A percentile compares a stretch with the other conserved stretches of the same genome.
Evolutionary conservation across 2,113 vertebrate species (phyloP).

Genomic region (Hystrix cristata): DNA sequence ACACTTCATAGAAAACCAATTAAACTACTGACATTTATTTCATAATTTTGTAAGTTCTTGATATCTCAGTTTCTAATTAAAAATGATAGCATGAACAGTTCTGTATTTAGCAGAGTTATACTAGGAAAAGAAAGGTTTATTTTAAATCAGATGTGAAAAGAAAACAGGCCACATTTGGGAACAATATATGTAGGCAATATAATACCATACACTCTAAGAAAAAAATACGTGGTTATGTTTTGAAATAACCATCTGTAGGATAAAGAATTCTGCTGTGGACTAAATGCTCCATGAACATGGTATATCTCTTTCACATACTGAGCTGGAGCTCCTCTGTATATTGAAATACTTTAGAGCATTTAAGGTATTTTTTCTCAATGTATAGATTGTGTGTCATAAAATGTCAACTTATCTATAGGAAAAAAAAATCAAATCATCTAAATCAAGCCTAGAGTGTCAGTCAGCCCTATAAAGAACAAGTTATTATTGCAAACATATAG

Average conservation of each 20-base stretch:
- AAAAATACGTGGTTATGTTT: neutral
- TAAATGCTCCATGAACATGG: neutral
- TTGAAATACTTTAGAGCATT: neutral
- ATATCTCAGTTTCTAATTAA: slow-evolving; percentile 18
- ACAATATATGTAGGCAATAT: neutral
- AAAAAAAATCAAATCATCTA: neutral
- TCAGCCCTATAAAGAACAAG: neutral
- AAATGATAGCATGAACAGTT: slow-evolving; percentile 24
- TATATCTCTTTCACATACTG: neutral
- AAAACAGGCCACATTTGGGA: neutral
- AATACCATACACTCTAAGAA: neutral
- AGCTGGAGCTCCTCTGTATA: neutral
- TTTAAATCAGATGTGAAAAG: slow-evolving; percentile 60
- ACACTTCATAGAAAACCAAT: slow-evolving; percentile 46
- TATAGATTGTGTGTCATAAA: neutral
- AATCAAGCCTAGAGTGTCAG: neutral
- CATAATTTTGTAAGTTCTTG: slow-evolving; percentile 45
- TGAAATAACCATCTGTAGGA: neutral
- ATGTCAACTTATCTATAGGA: neutral
- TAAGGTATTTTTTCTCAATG: neutral
- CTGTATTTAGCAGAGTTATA: neutral
- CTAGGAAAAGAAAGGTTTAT: slow-evolving; percentile 25
- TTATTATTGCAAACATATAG: neutral
- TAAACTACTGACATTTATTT: slow-evolving; percentile 23
- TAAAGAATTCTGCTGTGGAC: neutral